Evolutionary conservation across 2,797 vertebrate genomes (phyloP), one percentile per base, ranked within the genome.

Genomic region (Prionace glauca): DNA sequence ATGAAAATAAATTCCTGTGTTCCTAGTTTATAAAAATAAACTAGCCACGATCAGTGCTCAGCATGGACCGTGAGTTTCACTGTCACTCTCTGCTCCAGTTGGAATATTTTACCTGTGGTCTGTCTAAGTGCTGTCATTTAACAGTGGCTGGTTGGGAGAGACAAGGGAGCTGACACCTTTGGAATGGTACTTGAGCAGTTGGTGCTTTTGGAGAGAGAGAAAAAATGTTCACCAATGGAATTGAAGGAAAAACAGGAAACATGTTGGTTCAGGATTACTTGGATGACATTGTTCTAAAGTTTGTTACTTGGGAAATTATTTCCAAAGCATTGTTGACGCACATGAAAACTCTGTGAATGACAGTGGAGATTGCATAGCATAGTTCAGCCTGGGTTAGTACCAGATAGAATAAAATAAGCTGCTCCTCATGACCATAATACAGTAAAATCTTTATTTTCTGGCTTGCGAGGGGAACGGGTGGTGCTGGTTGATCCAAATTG

Each of bases 281-380:
- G 88, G 56, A 65, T 91, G 88, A 62, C 60, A 36, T 65, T 90
- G 86, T n/a, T 91, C 60, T 91, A n/a, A 91, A n/a, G 32, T 91
- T 65, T 62, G 32, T 60, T 65, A n/a, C n/a, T 91, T 91, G 88
- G 32, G 20, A 91, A 84, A 45, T 45, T 84, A 45, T 41, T 84
- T 84, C 36, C 79, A 81, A n/a, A 87, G 56, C 16, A 56, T 60
- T 18, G 29, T 65, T 62, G 60, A 18, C 14, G 14, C 16, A 65
- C 29, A 18, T 91, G 32, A n/a, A 65, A 91, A 62, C 56, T 5
- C 65, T 65, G 88, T 65, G 29, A 60, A 65, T 65, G 60, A 91
- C 16, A n/a, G n/a, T 81, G 11, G 16, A 62, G 56, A 65, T 91
- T 1, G 14, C 32, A 12, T 20, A 29, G 56, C 7, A 91, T 65